These are phyloP conservation scores for Amia ocellicauda DNA, from an alignment of 2,113 vertebrate species.

Conservation along the genomic window DNA sequence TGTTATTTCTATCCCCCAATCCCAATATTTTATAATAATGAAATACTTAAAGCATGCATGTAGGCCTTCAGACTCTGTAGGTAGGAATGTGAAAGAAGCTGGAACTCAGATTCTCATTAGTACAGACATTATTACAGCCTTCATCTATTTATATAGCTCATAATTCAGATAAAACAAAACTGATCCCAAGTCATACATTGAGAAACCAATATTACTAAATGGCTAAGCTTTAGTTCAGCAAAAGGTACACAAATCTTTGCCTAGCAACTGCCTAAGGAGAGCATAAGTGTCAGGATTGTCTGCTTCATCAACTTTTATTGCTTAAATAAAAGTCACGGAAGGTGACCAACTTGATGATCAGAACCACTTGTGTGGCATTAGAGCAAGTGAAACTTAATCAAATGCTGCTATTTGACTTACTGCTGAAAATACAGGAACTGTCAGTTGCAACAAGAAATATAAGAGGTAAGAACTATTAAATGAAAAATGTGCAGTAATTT, in stretches of 20 bases:
- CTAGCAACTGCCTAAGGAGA: slow-evolving; percentile 30
- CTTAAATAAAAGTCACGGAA: slow-evolving; percentile 46
- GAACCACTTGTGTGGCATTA: slow-evolving; percentile 30
- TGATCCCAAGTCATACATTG: slow-evolving; percentile 29
- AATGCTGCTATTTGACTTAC: neutral
- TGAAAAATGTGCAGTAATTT: too few species aligned
- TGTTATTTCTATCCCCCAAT: too few species aligned
- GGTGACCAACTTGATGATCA: slow-evolving; percentile 52
- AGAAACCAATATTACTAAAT: slow-evolving; percentile 33
- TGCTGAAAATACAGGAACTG: neutral
- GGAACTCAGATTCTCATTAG: too few species aligned
- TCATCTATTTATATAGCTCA: slow-evolving; percentile 23
- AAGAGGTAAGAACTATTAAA: too few species aligned
- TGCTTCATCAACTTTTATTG: slow-evolving; percentile 55
- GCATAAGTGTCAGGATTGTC: slow-evolving; percentile 35
- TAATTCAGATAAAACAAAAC: slow-evolving; percentile 33
- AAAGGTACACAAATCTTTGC: slow-evolving; percentile 32
- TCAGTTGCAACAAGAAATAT: too few species aligned
- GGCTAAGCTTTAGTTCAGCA: slow-evolving; percentile 32
- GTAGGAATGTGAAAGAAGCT: too few species aligned
- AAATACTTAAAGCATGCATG: too few species aligned
- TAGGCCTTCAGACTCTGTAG: too few species aligned
- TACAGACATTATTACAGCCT: neutral
- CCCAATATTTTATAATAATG: too few species aligned
- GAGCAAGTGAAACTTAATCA: slow-evolving; percentile 28